These are phyloP conservation scores for Acleris literana DNA, from an alignment of 2,888 invertebrate genomes.

Conservation along the genomic window DNA sequence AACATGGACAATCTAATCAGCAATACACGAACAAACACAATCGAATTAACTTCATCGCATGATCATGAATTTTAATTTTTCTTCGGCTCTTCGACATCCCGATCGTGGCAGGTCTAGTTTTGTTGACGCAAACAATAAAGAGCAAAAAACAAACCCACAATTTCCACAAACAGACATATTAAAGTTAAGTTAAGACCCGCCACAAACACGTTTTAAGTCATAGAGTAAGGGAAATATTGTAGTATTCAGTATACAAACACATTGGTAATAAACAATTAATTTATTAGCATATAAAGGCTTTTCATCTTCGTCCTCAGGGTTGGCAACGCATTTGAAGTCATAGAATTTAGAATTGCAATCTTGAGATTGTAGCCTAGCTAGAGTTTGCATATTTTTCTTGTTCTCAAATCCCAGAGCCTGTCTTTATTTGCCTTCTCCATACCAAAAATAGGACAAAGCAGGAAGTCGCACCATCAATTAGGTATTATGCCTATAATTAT, in stretches of 20 bases:
- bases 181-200: conserved; percentile 36
- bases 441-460: too few relatives aligned
- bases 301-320: too few relatives aligned
- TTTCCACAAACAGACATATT: conserved; percentile 49
- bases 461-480: too few relatives aligned
- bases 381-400: too few relatives aligned
- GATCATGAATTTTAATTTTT: conserved; percentile 39
- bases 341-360: too few relatives aligned
- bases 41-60: conserved; percentile 31
- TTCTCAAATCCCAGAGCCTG: too few relatives aligned
- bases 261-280: too few relatives aligned
- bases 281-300: too few relatives aligned
- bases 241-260: not conserved
- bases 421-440: too few relatives aligned
- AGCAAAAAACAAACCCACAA: conserved; percentile 50
- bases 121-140: conserved; percentile 60
- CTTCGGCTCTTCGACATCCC: conserved; percentile 48
- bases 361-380: too few relatives aligned
- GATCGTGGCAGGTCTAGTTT: conserved; percentile 49
- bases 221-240: conserved; percentile 9
- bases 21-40: conserved; percentile 31
- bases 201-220: conserved; percentile 43
- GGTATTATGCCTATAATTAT: too few relatives aligned
- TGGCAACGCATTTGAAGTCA: too few relatives aligned
- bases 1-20: conserved; percentile 33